These are phyloP conservation scores for Synergus japonicus DNA, from an alignment of 2,888 invertebrate genomes.

Conservation along the genomic window DNA sequence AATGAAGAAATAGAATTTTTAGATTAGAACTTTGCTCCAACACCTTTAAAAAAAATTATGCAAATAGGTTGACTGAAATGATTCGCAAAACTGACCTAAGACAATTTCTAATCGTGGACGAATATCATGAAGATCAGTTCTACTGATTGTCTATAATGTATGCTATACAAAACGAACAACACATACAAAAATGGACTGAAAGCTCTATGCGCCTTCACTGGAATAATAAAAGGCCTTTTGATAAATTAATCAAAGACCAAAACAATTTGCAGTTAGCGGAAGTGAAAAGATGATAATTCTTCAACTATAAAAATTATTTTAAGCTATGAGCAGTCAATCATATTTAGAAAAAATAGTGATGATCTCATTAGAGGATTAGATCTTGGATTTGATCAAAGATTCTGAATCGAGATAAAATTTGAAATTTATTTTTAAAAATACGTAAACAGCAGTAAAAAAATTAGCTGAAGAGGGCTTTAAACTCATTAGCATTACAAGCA, in stretches of 20 bases:
- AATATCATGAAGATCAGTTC: not conserved
- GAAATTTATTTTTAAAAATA: not conserved
- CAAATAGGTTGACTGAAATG: not conserved
- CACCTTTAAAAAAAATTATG: not conserved
- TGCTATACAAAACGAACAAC: conserved; percentile 2
- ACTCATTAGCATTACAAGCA: not conserved
- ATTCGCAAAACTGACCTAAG: not conserved
- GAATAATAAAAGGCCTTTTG: not conserved
- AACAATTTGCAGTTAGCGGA: not conserved
- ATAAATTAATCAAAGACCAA: not conserved
- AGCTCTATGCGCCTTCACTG: not conserved
- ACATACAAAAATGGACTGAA: not conserved
- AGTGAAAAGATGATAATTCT: too few relatives aligned
- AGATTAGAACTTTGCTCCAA: too few relatives aligned
- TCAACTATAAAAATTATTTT: not conserved
- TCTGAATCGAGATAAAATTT: not conserved
- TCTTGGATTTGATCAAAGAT: not conserved
- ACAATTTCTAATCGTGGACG: not conserved
- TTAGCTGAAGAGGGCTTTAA: not conserved
- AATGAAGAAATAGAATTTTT: too few relatives aligned
- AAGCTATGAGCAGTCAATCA: not conserved
- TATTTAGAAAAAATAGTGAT: not conserved
- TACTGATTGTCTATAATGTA: conserved; percentile 7
- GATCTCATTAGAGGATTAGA: not conserved
- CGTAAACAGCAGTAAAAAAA: not conserved